Evolutionary conservation across 1,140 invertebrate genomes (phyloP).

Genomic region (Telenomus remus): DNA sequence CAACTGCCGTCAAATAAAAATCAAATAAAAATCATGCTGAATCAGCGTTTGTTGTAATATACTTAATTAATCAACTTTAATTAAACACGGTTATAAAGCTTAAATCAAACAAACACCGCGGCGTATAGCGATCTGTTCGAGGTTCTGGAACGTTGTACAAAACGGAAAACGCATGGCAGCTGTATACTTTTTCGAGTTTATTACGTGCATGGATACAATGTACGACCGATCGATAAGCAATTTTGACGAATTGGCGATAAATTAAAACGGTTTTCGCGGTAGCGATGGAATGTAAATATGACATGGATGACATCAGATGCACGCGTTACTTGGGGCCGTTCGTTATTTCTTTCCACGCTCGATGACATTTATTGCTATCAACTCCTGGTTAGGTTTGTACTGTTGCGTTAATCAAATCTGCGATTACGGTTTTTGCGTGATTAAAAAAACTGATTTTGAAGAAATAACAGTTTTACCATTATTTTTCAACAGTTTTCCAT

Average conservation of each 20-base stretch:
- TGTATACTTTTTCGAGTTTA: constrained; percentile 15
- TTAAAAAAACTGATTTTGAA: too few relatives aligned
- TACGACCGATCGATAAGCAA: constrained; percentile 22
- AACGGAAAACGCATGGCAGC: constrained; percentile 1
- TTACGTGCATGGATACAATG: constrained; percentile 10
- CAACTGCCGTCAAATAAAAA: too few relatives aligned
- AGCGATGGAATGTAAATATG: constrained; percentile 38
- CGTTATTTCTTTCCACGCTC: constrained; percentile 15
- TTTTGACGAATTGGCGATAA: constrained; percentile 37
- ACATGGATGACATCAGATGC: constrained; percentile 23
- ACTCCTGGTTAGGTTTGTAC: constrained; percentile 9
- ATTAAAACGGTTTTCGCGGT: constrained; percentile 32
- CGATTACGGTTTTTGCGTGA: too few relatives aligned
- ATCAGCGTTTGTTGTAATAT: too few relatives aligned
- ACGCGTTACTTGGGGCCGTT: constrained; percentile 19
- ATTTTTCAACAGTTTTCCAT: too few relatives aligned
- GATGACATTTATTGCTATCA: constrained; percentile 45
- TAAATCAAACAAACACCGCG: not conserved
- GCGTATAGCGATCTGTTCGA: constrained; percentile 8
- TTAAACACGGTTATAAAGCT: not conserved
- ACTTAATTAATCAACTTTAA: too few relatives aligned
- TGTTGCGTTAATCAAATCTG: constrained; percentile 5
- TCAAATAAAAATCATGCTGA: too few relatives aligned
- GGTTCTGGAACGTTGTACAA: not conserved
- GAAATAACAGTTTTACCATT: too few relatives aligned